Conservation (phyloP, 2,797 vertebrate genomes). For the Morelia viridis region DNA sequence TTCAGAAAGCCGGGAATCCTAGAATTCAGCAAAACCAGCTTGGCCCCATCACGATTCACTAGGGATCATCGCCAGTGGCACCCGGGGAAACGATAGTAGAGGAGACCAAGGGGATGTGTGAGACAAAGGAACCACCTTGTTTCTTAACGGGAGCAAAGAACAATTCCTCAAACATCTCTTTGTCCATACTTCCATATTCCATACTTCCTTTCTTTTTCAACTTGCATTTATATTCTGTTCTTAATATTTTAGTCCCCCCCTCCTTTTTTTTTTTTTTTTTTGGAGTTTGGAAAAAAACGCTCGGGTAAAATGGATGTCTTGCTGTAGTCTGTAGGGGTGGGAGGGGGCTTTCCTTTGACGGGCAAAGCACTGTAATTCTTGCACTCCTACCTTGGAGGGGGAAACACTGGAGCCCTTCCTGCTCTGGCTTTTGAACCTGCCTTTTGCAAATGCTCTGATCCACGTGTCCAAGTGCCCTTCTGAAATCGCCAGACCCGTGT, state of each 20-base stretch:
- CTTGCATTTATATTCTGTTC: not conserved
- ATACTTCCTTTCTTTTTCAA: slow-evolving; percentile 1
- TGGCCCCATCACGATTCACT: not conserved
- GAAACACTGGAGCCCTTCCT: slow-evolving; percentile 2
- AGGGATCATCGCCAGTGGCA: not conserved
- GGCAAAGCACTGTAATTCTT: not conserved
- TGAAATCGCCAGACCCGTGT: not conserved
- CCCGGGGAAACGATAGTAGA: not conserved
- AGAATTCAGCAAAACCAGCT: not conserved
- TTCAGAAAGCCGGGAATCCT: slow-evolving; percentile 17
- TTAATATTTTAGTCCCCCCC: not conserved
- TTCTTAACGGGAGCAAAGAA: not conserved
- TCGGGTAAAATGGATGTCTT: not conserved
- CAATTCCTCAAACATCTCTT: not conserved
- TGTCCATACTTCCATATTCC: slow-evolving; percentile 8
- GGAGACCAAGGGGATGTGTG: not conserved
- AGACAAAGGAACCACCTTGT: not conserved
- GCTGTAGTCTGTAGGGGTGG: not conserved
- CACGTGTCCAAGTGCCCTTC: not conserved
- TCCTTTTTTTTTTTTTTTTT: not conserved
- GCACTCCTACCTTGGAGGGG: not conserved
- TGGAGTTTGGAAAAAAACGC: not conserved
- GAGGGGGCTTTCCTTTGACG: not conserved
- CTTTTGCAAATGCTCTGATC: not conserved
- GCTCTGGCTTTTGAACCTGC: not conserved